Evolutionary conservation across 2,113 vertebrate species (phyloP).

Genomic region (Lepidothrix coronata): DNA sequence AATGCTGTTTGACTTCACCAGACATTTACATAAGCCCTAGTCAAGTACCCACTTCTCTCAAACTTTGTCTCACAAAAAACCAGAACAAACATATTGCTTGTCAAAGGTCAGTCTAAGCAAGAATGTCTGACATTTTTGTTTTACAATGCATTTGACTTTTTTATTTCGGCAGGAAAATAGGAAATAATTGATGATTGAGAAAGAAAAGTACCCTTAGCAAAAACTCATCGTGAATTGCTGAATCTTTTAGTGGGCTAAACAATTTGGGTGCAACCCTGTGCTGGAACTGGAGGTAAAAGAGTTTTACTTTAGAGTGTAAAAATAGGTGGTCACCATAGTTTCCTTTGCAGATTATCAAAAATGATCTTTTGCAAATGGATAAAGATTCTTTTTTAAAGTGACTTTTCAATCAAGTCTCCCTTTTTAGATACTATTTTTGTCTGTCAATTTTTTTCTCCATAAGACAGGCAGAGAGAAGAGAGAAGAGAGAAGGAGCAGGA

Average conservation of each 20-base stretch:
- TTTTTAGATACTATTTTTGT: not conserved
- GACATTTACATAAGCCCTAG: not conserved
- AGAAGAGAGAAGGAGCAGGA: not conserved
- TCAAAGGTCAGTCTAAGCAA: slow-evolving; percentile 17
- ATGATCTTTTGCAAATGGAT: not conserved
- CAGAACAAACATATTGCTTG: slow-evolving; percentile 1
- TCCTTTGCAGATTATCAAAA: not conserved
- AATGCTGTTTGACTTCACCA: slow-evolving; percentile 17
- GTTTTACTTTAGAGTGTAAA: not conserved
- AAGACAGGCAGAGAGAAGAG: not conserved
- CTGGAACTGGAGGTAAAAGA: not conserved
- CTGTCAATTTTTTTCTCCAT: not conserved
- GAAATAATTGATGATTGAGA: slow-evolving; percentile 34
- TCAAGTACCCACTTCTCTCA: slow-evolving; percentile 10
- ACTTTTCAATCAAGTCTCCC: not conserved
- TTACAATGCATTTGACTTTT: not conserved
- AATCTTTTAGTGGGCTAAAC: not conserved
- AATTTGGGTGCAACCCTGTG: not conserved
- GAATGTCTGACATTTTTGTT: slow-evolving; percentile 10
- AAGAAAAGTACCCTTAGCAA: not conserved
- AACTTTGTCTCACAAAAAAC: not conserved
- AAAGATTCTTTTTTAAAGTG: not conserved
- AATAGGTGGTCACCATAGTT: not conserved
- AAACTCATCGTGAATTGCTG: not conserved
- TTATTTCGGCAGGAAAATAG: not conserved